These are phyloP conservation scores for Procavia capensis DNA, from an alignment of 2,113 vertebrate species.

Conservation along the genomic window DNA sequence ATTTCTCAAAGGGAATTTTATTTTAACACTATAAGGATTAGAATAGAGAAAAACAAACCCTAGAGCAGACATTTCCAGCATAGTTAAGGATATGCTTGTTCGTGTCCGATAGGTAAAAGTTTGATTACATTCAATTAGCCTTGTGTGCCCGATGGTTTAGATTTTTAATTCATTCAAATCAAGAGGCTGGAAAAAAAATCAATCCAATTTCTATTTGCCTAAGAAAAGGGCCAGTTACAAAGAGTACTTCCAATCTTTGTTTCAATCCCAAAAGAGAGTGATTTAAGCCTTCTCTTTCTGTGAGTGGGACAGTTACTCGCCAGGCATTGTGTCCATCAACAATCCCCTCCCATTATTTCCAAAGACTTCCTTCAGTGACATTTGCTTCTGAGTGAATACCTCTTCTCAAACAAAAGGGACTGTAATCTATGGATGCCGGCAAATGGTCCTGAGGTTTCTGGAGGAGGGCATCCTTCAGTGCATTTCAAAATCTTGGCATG, in stretches of 20 bases:
- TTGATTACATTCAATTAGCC: background rate
- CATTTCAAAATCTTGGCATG: background rate
- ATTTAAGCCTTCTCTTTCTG: background rate
- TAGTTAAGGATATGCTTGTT: slow-evolving; percentile 9
- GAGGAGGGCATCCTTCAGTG: background rate
- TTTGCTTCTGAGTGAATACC: background rate
- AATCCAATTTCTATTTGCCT: background rate
- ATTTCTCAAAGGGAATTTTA: slow-evolving; percentile 48
- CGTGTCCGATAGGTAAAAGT: slow-evolving; percentile 1
- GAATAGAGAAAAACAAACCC: slow-evolving; percentile 9
- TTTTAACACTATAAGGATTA: slow-evolving; percentile 29
- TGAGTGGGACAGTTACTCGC: background rate
- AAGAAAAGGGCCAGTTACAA: background rate
- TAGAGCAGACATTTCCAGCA: slow-evolving; percentile 18
- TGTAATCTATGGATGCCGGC: background rate
- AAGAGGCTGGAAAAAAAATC: background rate
- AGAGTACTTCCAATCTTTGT: background rate
- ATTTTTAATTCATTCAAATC: slow-evolving; percentile 50
- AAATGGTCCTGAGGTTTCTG: background rate
- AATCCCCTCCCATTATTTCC: background rate
- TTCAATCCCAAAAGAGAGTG: background rate
- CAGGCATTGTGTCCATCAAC: background rate
- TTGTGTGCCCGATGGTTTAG: background rate
- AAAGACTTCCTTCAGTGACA: background rate
- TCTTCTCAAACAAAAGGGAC: background rate